Base-by-base conservation (phyloP, 2,888 invertebrate species). In the Nymphalis urticae region DNA sequence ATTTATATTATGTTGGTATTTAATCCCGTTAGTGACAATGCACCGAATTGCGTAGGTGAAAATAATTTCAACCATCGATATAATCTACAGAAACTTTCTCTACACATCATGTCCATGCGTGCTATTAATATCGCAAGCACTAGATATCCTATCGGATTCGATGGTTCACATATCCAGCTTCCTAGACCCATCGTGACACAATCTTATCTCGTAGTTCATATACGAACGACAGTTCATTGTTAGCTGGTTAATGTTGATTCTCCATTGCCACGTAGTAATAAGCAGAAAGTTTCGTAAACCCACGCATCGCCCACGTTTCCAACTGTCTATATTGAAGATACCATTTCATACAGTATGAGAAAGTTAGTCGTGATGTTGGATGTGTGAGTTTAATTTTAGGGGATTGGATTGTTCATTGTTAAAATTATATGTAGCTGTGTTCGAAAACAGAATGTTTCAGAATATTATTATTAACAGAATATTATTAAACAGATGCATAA, bases 261-360 rank as follows among this genome's bases (percentile, higher is more conserved):
- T 82, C 82, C 80, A 81, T 84, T 80, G 82, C 82, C 77, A 81
- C 62, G 85, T 85, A 82, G 88, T 85, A 88, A 88, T 90, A 86
- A 85, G 87, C 88, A 86, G 83, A 84, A 85, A 86, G 85, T 89
- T 85, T 86, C 86, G 76, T 80, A 81, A 87, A 81, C 92, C 92
- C 86, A 92, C 92, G 88, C 87, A 73, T 75, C 91, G 84, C 91
- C 91, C 81, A 91, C 92, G 80, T 71, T 62, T 72, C 71, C 75
- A 78, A 79, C 80, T 83, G 80, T 84, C 84, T 54, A 83, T 78
- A 77, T 60, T 68, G 64, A 64, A 53, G 67, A 69, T 66, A 62
- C 66, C 19, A 54, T 62, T 66, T 62, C 53, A 51, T 59, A 53
- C 32, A 51, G 51, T 56, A 58, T 50, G 66, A 32, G 56, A 64